These are phyloP conservation scores for Seriola quinqueradiata DNA, from an alignment of 2,113 vertebrate species.

Conservation along the genomic window DNA sequence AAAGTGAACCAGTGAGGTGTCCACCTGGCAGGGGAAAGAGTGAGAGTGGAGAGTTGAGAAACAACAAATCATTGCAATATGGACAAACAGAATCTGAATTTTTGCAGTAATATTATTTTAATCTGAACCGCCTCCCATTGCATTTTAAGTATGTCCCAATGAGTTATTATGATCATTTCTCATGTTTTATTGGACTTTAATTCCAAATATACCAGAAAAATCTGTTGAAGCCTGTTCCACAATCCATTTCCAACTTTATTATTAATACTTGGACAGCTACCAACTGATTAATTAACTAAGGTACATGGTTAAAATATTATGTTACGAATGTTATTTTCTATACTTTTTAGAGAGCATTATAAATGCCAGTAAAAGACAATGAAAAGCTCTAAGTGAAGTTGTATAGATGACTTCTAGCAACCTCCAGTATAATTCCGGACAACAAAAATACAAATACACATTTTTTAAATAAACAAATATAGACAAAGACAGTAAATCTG, in stretches of 20 bases:
- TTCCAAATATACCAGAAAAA: too few relatives aligned
- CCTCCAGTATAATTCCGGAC: not conserved
- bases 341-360: not conserved
- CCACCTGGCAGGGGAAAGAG: conserved; percentile 81
- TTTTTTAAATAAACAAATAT: not conserved
- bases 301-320: not conserved
- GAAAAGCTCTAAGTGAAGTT: not conserved
- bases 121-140: too few relatives aligned
- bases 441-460: not conserved
- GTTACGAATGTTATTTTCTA: not conserved
- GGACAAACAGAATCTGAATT: too few relatives aligned
- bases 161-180: too few relatives aligned
- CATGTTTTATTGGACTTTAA: too few relatives aligned
- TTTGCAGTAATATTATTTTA: too few relatives aligned
- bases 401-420: not conserved
- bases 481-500: not conserved
- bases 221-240: too few relatives aligned
- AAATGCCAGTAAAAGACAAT: not conserved
- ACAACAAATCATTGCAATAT: too few relatives aligned
- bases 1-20: conserved; percentile 93
- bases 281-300: not conserved
- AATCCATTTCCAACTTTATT: too few relatives aligned
- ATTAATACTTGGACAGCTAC: too few relatives aligned
- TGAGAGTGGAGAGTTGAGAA: not conserved
- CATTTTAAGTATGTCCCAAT: too few relatives aligned